Evolutionary conservation across 2,797 vertebrate genomes (phyloP).

Genomic region (Xenops minutus): DNA sequence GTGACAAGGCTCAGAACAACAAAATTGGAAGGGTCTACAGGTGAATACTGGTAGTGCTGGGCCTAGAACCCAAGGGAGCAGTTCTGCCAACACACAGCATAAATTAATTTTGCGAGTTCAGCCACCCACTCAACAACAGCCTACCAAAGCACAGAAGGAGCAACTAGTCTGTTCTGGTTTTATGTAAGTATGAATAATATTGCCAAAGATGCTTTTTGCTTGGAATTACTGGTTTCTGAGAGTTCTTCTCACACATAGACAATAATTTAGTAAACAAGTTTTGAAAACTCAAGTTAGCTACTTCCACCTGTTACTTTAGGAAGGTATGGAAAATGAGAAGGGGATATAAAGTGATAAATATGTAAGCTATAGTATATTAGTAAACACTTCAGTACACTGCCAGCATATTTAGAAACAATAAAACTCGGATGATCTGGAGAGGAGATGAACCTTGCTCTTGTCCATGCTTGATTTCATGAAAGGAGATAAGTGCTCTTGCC

Average conservation of each 20-base stretch:
- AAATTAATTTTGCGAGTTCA: background rate
- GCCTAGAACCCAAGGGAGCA: background rate
- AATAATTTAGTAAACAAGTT: background rate
- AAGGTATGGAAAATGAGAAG: background rate
- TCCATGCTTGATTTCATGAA: background rate
- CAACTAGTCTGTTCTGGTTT: background rate
- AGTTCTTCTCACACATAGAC: background rate
- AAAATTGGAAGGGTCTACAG: accelerated
- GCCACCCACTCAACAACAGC: background rate
- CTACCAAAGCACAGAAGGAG: background rate
- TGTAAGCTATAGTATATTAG: background rate
- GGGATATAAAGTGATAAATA: background rate
- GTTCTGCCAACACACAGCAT: background rate
- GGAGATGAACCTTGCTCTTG: background rate
- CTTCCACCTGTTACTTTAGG: background rate
- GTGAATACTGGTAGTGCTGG: background rate
- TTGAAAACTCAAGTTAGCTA: background rate
- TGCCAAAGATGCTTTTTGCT: background rate
- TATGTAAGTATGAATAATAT: background rate
- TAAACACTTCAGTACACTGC: background rate
- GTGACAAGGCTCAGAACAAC: background rate
- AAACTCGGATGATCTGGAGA: background rate
- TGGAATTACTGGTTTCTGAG: background rate
- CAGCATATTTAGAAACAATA: background rate
- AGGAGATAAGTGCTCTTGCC: background rate